Evolutionary conservation across 2,797 vertebrate species (phyloP), one percentile per base, ranked within the genome.

Genomic region (Dryobates pubescens): DNA sequence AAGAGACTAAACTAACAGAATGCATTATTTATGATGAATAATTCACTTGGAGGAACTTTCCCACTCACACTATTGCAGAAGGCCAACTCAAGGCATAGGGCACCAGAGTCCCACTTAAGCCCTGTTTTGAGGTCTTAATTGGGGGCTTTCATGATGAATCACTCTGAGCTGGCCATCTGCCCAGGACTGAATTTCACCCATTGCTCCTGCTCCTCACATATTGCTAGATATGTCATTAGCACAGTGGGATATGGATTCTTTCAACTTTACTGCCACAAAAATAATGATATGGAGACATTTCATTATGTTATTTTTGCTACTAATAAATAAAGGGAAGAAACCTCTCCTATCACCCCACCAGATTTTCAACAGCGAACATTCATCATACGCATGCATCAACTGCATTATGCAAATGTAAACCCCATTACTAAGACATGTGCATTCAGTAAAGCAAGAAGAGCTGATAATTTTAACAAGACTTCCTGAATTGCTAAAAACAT

Each of bases 11-110:
- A 93, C 75, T 83, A 93, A 93, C 82, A 92, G 61, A 93, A 93
- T 88, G 65, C 22, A 88, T 91, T 92, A 92, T 96, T 96, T 89
- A 94, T 51, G 32, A 90, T 85, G 87, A 93, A 93, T 96, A 94
- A 95, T 92, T 91, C 54, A 94, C 94, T 78, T 76, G 64, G 19
- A 93, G 26, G 64, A 89, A 82, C 32, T 82, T 83, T 54, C 32
- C 24, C 23, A 32, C 20, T 9, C 38, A 38, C 23, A 57, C 49
- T 64, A 13, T 36, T 92, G 41, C 73, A 86, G 73, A 93, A 94
- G 93, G 70, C 14, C 43, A 95, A 82, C 76, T 94, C 59, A 81
- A 92, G 73, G 70, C 47, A 2, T 10, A 92, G 57, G 71, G 49
- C 71, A 83, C 54, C 76, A 57, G 53, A 93, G 84, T 62, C 57